phyloP scores from a whole-genome alignment of 1,140 invertebrate species.

The Agrypnia vestita region DNA sequence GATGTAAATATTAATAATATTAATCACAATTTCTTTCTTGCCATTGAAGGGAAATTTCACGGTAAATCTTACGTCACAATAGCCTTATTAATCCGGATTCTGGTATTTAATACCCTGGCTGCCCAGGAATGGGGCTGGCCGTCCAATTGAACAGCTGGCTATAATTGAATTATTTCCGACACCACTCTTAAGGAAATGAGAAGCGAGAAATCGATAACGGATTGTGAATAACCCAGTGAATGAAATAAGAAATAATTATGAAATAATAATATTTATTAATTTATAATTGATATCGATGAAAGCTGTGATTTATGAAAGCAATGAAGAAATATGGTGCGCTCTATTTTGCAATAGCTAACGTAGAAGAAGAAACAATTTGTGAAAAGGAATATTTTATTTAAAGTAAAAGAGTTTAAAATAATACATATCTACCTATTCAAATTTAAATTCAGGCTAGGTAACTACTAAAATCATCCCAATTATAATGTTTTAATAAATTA shows the following conservation, averaged over 20 bases:
- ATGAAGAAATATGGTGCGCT: too few species aligned
- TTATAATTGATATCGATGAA: too few species aligned
- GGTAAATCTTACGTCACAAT: neutral
- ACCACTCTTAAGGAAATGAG: neutral
- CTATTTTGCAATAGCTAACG: too few species aligned
- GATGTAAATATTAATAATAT: neutral
- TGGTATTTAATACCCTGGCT: constrained; percentile 2
- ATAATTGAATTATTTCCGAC: constrained; percentile 21
- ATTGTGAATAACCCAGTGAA: neutral
- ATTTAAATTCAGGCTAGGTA: too few species aligned
- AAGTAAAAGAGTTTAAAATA: too few species aligned
- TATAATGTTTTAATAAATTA: too few species aligned
- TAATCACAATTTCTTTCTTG: neutral
- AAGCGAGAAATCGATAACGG: neutral
- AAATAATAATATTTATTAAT: neutral
- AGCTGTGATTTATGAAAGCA: too few species aligned
- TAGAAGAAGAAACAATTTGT: too few species aligned
- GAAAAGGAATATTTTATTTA: too few species aligned
- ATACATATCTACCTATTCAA: too few species aligned
- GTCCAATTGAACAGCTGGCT: neutral
- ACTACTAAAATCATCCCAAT: too few species aligned
- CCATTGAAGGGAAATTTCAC: neutral
- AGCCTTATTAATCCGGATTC: neutral
- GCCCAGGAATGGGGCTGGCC: neutral
- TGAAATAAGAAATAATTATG: neutral